A percentile compares a stretch with the other conserved stretches of the same genome.
These are phyloP conservation scores for Himalopsyche phryganea DNA, from an alignment of 1,140 invertebrate species.

Conservation along the genomic window DNA sequence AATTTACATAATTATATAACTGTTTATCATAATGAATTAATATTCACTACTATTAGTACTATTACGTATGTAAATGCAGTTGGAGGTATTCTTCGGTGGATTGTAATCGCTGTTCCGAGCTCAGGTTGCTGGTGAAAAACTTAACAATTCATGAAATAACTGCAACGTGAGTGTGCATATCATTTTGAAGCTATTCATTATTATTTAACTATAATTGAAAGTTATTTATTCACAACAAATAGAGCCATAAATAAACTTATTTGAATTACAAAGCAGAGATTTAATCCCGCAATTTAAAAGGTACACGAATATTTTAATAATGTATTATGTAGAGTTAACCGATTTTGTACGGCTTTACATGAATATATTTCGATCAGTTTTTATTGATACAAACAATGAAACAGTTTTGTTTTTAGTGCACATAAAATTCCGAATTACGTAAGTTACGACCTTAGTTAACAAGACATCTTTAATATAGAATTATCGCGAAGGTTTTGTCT, in stretches of 20 bases:
- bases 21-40: conserved; percentile 18
- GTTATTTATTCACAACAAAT: conserved; percentile 1
- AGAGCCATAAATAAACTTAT: background rate
- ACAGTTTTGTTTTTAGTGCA: no score
- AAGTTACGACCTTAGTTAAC: no score
- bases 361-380: no score
- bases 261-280: no score
- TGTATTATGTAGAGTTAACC: no score
- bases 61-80: conserved; percentile 14
- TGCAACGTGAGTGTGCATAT: background rate
- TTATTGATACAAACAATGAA: no score
- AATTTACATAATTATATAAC: conserved; percentile 26
- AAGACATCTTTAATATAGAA: no score
- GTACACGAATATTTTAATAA: no score
- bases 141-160: conserved; percentile 7
- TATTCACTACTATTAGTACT: conserved; percentile 16
- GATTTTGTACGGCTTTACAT: no score
- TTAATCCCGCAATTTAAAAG: no score
- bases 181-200: conserved; percentile 1
- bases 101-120: background rate
- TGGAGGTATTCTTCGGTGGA: background rate
- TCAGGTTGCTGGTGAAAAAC: conserved; percentile 4
- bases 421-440: no score
- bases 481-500: no score
- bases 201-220: conserved; percentile 1